A percentile compares a stretch with the other conserved stretches of the same genome.
Evolutionary conservation across 2,113 vertebrate species (phyloP).

Genomic region (Nasalis larvatus): DNA sequence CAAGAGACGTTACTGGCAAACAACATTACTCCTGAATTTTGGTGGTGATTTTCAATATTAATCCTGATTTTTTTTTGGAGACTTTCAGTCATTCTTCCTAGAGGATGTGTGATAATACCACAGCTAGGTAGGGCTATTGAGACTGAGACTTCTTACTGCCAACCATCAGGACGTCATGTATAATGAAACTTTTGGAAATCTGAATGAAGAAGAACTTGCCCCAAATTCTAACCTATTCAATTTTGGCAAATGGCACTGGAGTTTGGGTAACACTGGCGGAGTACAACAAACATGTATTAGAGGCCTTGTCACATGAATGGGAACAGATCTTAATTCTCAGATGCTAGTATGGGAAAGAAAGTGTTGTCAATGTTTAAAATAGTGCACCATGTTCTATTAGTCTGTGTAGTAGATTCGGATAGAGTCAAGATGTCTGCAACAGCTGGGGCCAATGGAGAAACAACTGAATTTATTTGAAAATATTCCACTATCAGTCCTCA

Average conservation of each 20-base stretch:
- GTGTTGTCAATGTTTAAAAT: neutral
- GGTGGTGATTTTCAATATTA: neutral
- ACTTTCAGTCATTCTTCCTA: neutral
- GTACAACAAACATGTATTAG: neutral
- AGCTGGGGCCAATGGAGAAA: neutral
- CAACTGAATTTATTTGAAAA: conserved; percentile 8
- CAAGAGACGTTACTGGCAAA: neutral
- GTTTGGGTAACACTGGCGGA: neutral
- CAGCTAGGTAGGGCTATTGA: neutral
- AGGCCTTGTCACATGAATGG: neutral
- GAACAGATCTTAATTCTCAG: neutral
- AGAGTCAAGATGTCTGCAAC: neutral
- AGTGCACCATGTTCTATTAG: neutral
- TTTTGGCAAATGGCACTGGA: conserved; percentile 8
- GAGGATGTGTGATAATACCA: neutral
- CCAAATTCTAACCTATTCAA: neutral
- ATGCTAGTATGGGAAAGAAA: neutral
- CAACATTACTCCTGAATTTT: neutral
- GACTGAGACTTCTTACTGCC: neutral
- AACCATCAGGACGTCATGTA: neutral
- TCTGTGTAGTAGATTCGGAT: neutral
- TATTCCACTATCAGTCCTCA: neutral
- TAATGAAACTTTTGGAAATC: neutral
- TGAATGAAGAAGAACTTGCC: neutral
- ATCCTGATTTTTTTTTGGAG: neutral